These are phyloP conservation scores for Conchocele bisecta DNA, from an alignment of 2,888 invertebrate genomes.

Conservation along the genomic window DNA sequence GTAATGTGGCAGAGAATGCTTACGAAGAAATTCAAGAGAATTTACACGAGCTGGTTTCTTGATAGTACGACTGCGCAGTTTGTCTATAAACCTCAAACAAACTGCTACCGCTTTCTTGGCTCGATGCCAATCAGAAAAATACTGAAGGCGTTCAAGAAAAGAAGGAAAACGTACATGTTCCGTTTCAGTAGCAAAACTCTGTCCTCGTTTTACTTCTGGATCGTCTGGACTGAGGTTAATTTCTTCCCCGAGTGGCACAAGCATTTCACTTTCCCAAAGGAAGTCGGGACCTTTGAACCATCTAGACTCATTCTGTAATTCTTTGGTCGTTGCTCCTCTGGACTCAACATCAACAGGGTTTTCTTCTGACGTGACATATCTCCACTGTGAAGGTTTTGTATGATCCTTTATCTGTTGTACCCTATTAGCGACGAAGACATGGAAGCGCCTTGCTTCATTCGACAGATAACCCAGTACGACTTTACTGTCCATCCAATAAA, in stretches of 20 bases:
- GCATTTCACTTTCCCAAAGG: constrained; percentile 2
- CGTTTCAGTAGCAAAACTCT: not conserved
- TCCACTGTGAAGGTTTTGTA: constrained; percentile 30
- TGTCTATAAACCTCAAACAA: constrained; percentile 31
- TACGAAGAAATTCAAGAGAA: not conserved
- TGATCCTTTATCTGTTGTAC: constrained; percentile 29
- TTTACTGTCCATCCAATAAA: constrained; percentile 45
- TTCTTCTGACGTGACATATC: constrained; percentile 27
- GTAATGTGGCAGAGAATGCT: not conserved
- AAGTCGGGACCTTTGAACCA: constrained; percentile 33
- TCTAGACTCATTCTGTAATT: constrained; percentile 3
- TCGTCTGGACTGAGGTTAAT: constrained; percentile 5
- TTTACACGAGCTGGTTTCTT: not conserved
- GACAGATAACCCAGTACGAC: constrained; percentile 40
- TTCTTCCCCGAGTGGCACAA: not conserved
- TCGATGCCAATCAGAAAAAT: constrained; percentile 28
- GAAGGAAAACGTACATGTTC: not conserved
- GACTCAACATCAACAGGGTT: constrained; percentile 58
- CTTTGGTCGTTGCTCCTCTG: constrained; percentile 31
- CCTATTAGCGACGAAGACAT: constrained; percentile 42
- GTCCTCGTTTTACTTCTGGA: constrained; percentile 29
- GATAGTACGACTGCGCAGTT: constrained; percentile 2
- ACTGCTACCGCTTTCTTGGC: constrained; percentile 19
- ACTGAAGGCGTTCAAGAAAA: constrained; percentile 23
- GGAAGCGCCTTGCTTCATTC: constrained; percentile 33